These are phyloP conservation scores for Phrynosoma platyrhinos DNA, from an alignment of 2,113 vertebrate species.

Conservation along the genomic window DNA sequence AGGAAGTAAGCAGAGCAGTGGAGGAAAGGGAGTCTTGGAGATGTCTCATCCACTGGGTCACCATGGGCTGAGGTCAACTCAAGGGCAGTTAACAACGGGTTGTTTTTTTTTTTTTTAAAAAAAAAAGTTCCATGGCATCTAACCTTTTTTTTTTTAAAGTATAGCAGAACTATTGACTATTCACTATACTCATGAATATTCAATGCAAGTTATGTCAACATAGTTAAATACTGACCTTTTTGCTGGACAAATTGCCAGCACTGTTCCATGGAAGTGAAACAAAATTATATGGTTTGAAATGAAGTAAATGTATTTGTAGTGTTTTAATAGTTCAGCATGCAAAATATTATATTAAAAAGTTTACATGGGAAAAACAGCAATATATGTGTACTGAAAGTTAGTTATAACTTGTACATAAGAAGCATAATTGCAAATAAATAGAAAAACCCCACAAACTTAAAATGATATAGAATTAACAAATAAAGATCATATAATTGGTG, in stretches of 20 bases:
- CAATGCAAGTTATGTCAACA: not conserved
- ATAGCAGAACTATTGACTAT: not conserved
- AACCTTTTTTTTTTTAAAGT: not conserved
- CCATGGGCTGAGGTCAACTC: too few species aligned
- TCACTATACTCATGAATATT: not conserved
- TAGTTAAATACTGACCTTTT: not conserved
- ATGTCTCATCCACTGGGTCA: too few species aligned
- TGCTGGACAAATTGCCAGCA: not conserved
- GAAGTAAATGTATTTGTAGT: conserved; percentile 40
- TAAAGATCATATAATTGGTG: conserved; percentile 48
- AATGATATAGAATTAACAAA: conserved; percentile 39
- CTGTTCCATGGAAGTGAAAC: not conserved
- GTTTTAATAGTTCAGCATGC: conserved; percentile 29
- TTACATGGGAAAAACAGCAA: conserved; percentile 14
- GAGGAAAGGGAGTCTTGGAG: too few species aligned
- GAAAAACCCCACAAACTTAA: conserved; percentile 12
- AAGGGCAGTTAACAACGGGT: too few species aligned
- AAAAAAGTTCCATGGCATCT: too few species aligned
- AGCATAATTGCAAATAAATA: conserved; percentile 31
- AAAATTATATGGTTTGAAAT: not conserved
- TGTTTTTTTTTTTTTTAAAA: too few species aligned
- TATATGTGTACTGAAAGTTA: conserved; percentile 53
- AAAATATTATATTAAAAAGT: conserved; percentile 18
- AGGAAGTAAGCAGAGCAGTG: too few species aligned
- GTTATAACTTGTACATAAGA: not conserved